Base-by-base conservation (phyloP, 1,140 invertebrate species). In the Pachyrhynchus sulphureomaculatus region DNA sequence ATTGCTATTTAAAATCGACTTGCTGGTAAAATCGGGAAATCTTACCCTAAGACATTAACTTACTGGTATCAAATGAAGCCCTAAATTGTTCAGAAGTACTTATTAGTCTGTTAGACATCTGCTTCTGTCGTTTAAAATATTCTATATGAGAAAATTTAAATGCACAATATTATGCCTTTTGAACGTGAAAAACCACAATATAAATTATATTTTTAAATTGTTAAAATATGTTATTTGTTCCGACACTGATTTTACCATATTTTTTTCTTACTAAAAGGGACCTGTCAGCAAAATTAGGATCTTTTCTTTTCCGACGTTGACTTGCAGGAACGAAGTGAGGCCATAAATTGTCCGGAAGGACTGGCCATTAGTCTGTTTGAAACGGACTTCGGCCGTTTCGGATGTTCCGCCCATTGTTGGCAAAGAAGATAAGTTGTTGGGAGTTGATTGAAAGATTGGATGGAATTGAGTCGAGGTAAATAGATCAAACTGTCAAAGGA, bases 361-460 rank as follows among this genome's bases (percentile, higher is more conserved):
- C 71, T 70, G 62, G 68, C 69, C 68, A 72, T 72, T 72, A 71
- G 69, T 70, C 66, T 67, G 62, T 72, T 69, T 65, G 67, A 63
- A 69, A 70, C 63, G 67, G 62, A 60, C 52, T 49, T 41, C 44
- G 37, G 64, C 21, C 57, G 64, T 58, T 59, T 62, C 57, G 36
- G 47, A 36, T 52, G 48, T 51, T 42, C 57, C 57, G 57, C 57
- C 57, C 47, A 51, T 59, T 51, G 57, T 59, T 51, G 57, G 18
- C 32, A 41, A 21, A 42, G 39, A 32, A 59, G 57, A 59, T 59
- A 59, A 59, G 57, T 34, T 37, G 18, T 23, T 32, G 44, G 55
- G 45, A 58, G 39, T 45, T 51, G 57, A 59, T 59, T 59, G 57
- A 59, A 59, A 59, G 57, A 59, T 59, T 59, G 57, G 55, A 34